Conservation (phyloP, 2,797 vertebrate genomes). For the Lates japonicus region DNA sequence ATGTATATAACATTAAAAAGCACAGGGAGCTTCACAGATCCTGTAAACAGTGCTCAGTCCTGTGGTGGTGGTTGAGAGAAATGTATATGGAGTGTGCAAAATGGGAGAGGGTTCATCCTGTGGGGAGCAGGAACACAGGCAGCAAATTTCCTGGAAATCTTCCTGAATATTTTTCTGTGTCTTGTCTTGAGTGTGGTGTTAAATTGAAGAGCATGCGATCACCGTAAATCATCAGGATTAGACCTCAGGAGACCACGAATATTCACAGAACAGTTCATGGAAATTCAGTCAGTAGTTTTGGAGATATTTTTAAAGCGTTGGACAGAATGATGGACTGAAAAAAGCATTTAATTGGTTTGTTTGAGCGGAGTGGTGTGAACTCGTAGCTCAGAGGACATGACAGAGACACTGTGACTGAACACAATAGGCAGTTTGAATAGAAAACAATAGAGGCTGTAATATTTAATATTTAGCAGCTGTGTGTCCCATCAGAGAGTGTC, state of each 20-base stretch:
- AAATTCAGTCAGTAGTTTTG: too few species aligned
- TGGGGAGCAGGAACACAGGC: background rate
- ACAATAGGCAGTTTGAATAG: slow-evolving; percentile 17
- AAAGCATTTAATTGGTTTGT: background rate
- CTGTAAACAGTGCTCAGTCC: too few species aligned
- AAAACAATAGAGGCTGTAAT: slow-evolving; percentile 48
- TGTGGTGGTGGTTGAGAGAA: too few species aligned
- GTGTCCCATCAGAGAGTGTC: slow-evolving; percentile 34
- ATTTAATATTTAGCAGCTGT: slow-evolving; percentile 47
- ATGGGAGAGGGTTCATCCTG: background rate
- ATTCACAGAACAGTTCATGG: background rate
- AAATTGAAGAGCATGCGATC: background rate
- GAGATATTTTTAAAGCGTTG: background rate
- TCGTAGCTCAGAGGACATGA: background rate
- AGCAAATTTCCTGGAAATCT: background rate
- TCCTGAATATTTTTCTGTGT: too few species aligned
- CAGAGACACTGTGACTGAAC: background rate
- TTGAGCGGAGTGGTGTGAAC: slow-evolving; percentile 1
- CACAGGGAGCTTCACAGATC: too few species aligned
- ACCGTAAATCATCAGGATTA: too few species aligned
- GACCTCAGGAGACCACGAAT: background rate
- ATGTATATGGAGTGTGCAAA: too few species aligned
- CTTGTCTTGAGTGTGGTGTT: too few species aligned
- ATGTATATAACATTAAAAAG: too few species aligned
- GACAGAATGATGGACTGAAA: background rate